These are phyloP conservation scores for Aplocera efformata DNA, from an alignment of 2,888 invertebrate genomes.

Conservation along the genomic window DNA sequence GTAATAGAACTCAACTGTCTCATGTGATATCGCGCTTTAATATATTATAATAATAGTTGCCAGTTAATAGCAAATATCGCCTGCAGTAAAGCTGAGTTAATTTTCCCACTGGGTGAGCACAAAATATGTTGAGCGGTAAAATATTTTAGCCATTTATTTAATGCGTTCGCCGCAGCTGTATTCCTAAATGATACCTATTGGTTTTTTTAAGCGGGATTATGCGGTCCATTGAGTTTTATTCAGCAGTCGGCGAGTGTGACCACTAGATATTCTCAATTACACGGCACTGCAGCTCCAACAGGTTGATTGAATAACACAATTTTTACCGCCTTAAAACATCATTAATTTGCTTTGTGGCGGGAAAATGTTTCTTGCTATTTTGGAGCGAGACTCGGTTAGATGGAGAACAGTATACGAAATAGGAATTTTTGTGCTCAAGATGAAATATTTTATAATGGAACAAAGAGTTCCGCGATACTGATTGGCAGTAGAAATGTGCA, in stretches of 20 bases:
- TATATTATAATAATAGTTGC: slow-evolving; percentile 4
- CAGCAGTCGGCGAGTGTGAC: slow-evolving; percentile 16
- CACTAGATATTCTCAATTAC: slow-evolving; percentile 33
- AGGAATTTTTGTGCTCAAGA: not conserved
- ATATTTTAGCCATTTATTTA: slow-evolving; percentile 25
- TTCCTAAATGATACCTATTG: slow-evolving; percentile 21
- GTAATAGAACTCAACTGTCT: no score
- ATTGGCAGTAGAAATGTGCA: no score
- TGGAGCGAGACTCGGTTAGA: not conserved
- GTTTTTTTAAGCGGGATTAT: slow-evolving; percentile 31
- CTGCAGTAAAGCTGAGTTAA: slow-evolving; percentile 3
- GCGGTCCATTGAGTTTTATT: slow-evolving; percentile 33
- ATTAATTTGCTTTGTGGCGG: slow-evolving; percentile 18
- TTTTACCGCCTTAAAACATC: slow-evolving; percentile 29
- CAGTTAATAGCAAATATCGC: slow-evolving; percentile 10
- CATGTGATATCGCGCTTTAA: no score
- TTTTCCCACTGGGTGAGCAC: slow-evolving; percentile 7
- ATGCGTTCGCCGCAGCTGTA: slow-evolving; percentile 12
- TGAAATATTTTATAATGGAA: no score
- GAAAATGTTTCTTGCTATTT: slow-evolving; percentile 4
- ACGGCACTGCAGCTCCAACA: slow-evolving; percentile 21
- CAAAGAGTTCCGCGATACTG: no score
- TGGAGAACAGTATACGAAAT: not conserved
- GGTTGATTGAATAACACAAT: slow-evolving; percentile 28
- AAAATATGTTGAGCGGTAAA: slow-evolving; percentile 6